Evolutionary conservation across 23 tunicate species (phyloP).

Genomic region (Diplosoma virens): DNA sequence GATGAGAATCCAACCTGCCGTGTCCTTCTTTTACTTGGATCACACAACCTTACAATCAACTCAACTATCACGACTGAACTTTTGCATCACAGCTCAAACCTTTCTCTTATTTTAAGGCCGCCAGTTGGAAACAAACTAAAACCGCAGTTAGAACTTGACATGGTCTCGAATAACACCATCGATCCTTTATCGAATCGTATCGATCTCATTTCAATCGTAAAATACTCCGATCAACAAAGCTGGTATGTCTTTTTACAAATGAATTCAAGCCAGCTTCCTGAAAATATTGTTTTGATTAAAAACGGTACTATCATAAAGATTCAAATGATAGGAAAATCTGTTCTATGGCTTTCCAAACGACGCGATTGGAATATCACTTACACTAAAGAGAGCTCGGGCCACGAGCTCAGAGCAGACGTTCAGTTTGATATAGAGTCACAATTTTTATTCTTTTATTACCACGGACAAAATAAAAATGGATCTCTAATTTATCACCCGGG

Average conservation of each 20-base stretch:
- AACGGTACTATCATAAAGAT: not conserved
- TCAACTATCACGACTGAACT: not conserved
- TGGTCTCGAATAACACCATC: slow-evolving; percentile 1
- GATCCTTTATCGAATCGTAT: not conserved
- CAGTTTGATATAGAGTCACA: not conserved
- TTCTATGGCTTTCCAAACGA: not conserved
- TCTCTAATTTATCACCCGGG: not conserved
- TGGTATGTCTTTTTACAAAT: not conserved
- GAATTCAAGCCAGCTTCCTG: slow-evolving; percentile 2
- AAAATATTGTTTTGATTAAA: not conserved
- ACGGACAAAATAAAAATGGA: not conserved
- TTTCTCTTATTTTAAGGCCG: too few relatives aligned
- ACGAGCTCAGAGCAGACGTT: slow-evolving; percentile 2
- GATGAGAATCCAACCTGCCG: slow-evolving; percentile 5
- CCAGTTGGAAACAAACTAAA: too few relatives aligned
- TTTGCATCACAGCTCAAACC: not conserved
- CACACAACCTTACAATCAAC: not conserved
- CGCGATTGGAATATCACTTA: slow-evolving; percentile 16
- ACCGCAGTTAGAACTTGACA: not conserved
- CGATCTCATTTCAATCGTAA: not conserved
- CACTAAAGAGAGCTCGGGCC: not conserved
- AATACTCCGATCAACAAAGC: not conserved
- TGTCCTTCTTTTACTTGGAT: not conserved
- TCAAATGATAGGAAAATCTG: not conserved
- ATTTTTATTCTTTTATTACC: not conserved